Percentiles rank a stretch among this genome's conserved stretches.
Evolutionary conservation across 2,797 vertebrate species (phyloP).

Genomic region (Ptychobarbus kaznakovi): DNA sequence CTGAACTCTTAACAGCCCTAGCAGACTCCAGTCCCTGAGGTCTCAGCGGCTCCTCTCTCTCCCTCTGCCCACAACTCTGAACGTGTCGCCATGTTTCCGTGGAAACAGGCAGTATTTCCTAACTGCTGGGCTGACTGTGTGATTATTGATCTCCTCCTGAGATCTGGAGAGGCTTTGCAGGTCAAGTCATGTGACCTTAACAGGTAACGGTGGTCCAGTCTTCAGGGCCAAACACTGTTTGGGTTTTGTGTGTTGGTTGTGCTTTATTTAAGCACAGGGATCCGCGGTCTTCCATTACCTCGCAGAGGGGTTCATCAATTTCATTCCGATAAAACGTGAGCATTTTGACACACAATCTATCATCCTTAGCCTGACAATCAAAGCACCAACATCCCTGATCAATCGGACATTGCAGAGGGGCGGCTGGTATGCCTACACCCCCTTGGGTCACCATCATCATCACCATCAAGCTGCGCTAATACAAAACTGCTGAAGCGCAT

Average conservation of each 20-base stretch:
- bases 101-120: constrained; percentile 68
- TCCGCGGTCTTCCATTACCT: constrained; percentile 4
- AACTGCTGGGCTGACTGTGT: constrained; percentile 61
- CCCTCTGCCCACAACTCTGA: constrained; percentile 56
- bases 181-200: constrained; percentile 60
- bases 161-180: constrained; percentile 61
- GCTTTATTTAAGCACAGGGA: constrained; percentile 45
- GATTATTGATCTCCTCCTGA: constrained; percentile 69
- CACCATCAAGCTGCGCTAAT: background rate
- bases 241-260: constrained; percentile 21
- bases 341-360: constrained; percentile 66
- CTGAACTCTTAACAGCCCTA: constrained; percentile 39
- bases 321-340: constrained; percentile 53
- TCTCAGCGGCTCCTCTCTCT: constrained; percentile 52
- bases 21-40: constrained; percentile 48
- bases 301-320: constrained; percentile 60
- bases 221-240: constrained; percentile 14
- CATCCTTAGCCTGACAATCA: constrained; percentile 44
- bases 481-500: constrained; percentile 37
- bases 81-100: constrained; percentile 66
- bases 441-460: constrained; percentile 35
- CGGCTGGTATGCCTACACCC: background rate
- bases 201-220: constrained; percentile 24
- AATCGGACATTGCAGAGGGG: constrained; percentile 27
- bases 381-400: constrained; percentile 33